Percentiles rank a stretch among this genome's conserved stretches.
These are phyloP conservation scores for Salmo trutta DNA, from an alignment of 2,797 vertebrate species.

Conservation along the genomic window DNA sequence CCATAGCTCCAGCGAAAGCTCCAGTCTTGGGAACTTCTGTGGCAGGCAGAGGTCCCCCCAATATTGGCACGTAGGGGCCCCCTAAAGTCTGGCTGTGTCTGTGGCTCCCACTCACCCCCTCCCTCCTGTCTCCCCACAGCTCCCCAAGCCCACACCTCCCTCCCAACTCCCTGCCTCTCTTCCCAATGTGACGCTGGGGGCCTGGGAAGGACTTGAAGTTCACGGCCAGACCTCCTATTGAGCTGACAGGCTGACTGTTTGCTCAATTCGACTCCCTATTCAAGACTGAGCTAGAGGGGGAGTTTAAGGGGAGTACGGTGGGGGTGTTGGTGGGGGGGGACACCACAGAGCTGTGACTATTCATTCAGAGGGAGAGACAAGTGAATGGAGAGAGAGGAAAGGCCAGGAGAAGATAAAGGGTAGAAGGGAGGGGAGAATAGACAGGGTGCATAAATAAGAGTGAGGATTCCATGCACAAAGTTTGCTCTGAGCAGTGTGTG, in stretches of 20 bases:
- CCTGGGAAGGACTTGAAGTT: conserved; percentile 84
- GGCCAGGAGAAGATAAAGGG: neutral
- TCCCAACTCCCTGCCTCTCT: conserved; percentile 45
- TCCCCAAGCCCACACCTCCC: neutral
- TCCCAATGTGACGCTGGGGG: conserved; percentile 73
- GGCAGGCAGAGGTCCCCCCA: conserved; percentile 66
- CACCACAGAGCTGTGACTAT: conserved; percentile 75
- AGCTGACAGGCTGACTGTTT: conserved; percentile 85
- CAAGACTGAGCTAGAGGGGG: conserved; percentile 55
- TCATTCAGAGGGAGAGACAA: conserved; percentile 70
- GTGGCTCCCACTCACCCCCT: conserved; percentile 49
- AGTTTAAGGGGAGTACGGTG: conserved; percentile 27
- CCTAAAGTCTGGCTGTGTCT: conserved; percentile 72
- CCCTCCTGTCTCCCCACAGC: conserved; percentile 54
- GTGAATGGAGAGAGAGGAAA: conserved; percentile 47
- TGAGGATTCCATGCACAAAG: conserved; percentile 67
- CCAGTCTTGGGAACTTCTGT: conserved; percentile 78
- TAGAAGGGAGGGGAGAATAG: neutral
- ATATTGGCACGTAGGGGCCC: conserved; percentile 75
- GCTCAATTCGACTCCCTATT: conserved; percentile 80
- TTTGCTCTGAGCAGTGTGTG: conserved; percentile 73
- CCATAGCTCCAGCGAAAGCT: conserved; percentile 55
- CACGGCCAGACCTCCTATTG: conserved; percentile 84
- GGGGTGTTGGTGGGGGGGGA: conserved; percentile 62
- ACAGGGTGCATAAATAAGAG: conserved; percentile 54